Evolutionary conservation across 1,140 invertebrate species (phyloP), one percentile per base, ranked within the genome.

Genomic region (Caerostris darwini): DNA sequence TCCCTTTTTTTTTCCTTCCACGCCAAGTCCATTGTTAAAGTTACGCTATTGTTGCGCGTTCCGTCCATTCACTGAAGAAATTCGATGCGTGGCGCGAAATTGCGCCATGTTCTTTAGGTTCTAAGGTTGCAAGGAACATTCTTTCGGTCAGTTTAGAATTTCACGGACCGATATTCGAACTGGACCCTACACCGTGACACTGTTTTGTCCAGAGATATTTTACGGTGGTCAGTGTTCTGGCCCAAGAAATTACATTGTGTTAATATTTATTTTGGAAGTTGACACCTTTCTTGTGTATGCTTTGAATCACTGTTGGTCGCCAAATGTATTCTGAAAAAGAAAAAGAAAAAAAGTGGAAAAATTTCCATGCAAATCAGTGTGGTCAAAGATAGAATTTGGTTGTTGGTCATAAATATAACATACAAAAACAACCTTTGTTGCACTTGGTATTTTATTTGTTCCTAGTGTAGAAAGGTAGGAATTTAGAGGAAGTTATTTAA

Each of bases 11-110:
- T n/a, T 14, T 58, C 3, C 57, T 50, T 87, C 57, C 57, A 83
- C 53, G 12, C 10, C 7, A 10, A 7, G 17, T 8, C 85, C 12
- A 34, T 71, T 71, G 69, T 71, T 71, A 7, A 8, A 71, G 19
- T 34, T 71, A 10, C 69, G 56, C 34, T 64, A 14, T 87, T 87
- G 85, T 87, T 61, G 57, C 57, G 85, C 34, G 12, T 19, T 3
- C n/a, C 34, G 34, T 87, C 58, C 58, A 87, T 87, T 87, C 85
- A 87, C 10, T 14, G 58, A 61, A 87, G 58, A 61, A 87, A 87
- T 87, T 87, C 54, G 56, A 58, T 58, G 19, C 58, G 56, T 61
- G 19, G 85, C 34, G 69, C 5, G 34, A 87, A 58, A 87, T 19
- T 58, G 19, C 10, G 19, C 12, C 59, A 59, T 85, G 17, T 58